Evolutionary conservation across 1,140 invertebrate species (phyloP), one percentile per base, ranked within the genome.

Genomic region (Anadara kagoshimensis): DNA sequence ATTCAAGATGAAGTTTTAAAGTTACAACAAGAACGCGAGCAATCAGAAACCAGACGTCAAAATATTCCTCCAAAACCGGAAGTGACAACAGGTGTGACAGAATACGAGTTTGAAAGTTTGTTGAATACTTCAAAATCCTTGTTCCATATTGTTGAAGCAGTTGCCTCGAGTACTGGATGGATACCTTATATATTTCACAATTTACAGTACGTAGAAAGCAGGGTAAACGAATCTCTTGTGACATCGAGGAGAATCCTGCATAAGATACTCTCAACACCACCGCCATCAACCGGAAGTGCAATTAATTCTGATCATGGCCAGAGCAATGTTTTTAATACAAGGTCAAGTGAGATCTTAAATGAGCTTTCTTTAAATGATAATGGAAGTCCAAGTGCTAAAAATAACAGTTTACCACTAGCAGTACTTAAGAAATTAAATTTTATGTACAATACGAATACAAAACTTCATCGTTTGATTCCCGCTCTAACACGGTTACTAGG

Each of bases 141-240:
- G 11, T 76, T 78, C 20, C 75, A 76, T 20, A 75, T 83, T 20
- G 57, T 74, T 12, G 79, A 82, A 43, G 74, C 78, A 4, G 65
- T 84, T 12, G 80, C 80, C 0, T 78, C 78, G 2, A 79, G 80
- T 58, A 84, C 82, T 0, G 72, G 78, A 8, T 84, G 82, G 82
- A 76, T 84, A 66, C 82, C 80, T 0, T 75, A 75, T 49, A 83
- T 81, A 44, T 81, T 75, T 20, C 69, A 74, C 20, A 81, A 78
- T 45, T 68, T 81, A 64, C 81, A 78, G 26, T 75, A 76, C 45
- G 64, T 83, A 10, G 81, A 83, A 53, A 54, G 61, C 11, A 77
- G 75, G 16, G 51, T 78, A 3, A 83, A 82, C 43, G 54, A 69
- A 26, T 71, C 80, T 18, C n/a, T 78, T n/a, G 29, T 64, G 11